phyloP scores from a whole-genome alignment of 2,113 vertebrate genomes.

The Holacanthus passer region DNA sequence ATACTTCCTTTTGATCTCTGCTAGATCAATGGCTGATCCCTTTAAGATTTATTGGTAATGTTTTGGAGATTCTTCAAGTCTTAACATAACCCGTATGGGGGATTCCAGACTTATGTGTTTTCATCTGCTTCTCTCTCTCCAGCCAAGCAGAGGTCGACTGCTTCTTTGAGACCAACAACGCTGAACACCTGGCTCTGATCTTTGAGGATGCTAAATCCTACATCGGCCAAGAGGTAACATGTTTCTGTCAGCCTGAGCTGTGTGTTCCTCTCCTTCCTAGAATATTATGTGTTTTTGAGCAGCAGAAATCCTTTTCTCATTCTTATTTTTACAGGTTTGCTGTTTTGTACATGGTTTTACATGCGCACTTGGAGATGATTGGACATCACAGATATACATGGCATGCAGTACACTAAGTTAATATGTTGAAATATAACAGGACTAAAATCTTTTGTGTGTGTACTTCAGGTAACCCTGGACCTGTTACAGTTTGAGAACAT shows the following conservation, averaged over 20 bases:
- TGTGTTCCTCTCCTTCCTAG: neutral
- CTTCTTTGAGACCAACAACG: slow-evolving; percentile 88
- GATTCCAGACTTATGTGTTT: neutral
- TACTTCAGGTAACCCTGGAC: slow-evolving; percentile 89
- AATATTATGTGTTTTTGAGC: neutral
- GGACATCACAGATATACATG: neutral
- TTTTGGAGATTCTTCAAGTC: neutral
- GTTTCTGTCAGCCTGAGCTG: neutral
- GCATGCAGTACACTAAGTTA: neutral
- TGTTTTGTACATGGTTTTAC: neutral
- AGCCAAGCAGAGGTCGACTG: slow-evolving; percentile 87
- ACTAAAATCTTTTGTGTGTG: neutral
- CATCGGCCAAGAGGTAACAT: slow-evolving; percentile 91
- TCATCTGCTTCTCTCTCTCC: neutral
- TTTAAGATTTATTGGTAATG: neutral
- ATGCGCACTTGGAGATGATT: neutral
- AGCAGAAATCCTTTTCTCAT: neutral
- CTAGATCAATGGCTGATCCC: neutral
- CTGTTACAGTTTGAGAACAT: slow-evolving; percentile 91
- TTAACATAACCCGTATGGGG: neutral
- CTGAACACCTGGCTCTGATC: slow-evolving; percentile 89
- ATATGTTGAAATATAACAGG: neutral
- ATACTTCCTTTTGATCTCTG: neutral
- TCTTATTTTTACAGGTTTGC: no score
- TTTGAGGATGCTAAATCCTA: slow-evolving; percentile 89